Evolutionary conservation across 2,888 invertebrate species (phyloP).

Genomic region (Stenotaenia linearis): DNA sequence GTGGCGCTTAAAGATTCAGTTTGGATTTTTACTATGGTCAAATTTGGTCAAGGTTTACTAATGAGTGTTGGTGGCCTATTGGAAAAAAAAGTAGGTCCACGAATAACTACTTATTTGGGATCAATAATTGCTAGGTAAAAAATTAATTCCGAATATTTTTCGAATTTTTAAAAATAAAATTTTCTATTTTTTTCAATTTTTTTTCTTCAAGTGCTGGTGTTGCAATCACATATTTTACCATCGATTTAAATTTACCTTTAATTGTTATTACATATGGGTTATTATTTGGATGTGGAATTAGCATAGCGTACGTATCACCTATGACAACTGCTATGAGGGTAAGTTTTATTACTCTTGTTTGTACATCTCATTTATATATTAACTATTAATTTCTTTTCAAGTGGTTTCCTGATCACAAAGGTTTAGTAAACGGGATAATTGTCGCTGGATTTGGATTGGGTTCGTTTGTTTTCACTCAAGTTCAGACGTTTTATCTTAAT

Average conservation of each 20-base stretch:
- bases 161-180: too few relatives aligned
- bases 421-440: constrained; percentile 46
- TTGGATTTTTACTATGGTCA: constrained; percentile 43
- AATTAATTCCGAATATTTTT: neutral
- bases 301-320: constrained; percentile 44
- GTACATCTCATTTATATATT: too few relatives aligned
- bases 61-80: constrained; percentile 45
- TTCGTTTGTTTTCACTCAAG: constrained; percentile 46
- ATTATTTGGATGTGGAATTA: constrained; percentile 42
- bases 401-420: constrained; percentile 47
- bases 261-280: constrained; percentile 43
- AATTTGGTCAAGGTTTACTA: constrained; percentile 43
- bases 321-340: constrained; percentile 46
- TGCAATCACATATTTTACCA: constrained; percentile 42
- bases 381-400: constrained; percentile 37
- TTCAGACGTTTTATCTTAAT: constrained; percentile 48
- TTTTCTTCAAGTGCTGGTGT: constrained; percentile 38
- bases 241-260: constrained; percentile 40
- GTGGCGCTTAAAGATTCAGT: constrained; percentile 36
- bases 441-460: constrained; percentile 48
- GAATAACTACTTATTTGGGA: constrained; percentile 42
- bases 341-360: too few relatives aligned
- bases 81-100: constrained; percentile 42
- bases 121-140: constrained; percentile 42
- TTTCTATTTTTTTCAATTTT: neutral